Base-by-base conservation (phyloP, 2,888 invertebrate species). In the Ectemnius cavifrons region DNA sequence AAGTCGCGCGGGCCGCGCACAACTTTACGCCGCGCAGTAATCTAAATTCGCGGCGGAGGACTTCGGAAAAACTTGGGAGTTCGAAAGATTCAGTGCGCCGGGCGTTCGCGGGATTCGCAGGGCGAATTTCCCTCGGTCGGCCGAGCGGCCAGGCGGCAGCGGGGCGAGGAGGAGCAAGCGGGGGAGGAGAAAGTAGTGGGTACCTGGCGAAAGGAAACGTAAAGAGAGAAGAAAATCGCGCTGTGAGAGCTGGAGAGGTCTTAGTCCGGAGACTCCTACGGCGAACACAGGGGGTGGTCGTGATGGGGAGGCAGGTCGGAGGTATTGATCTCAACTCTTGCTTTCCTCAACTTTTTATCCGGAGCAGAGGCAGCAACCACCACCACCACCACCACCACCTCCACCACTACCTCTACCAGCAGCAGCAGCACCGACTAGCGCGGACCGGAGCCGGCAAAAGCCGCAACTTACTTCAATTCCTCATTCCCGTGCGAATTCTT, bases 271-370 rank as follows among this genome's bases (percentile, higher is more conserved):
- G 85, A 87, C 83, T 84, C 78, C 73, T 79, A 81, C 82, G 81
- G 79, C 81, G 84, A 72, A 80, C 64, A 66, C 72, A 71, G 77
- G 80, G 82, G 79, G 80, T 81, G 79, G 78, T 72, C 75, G 80
- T 77, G 86, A 82, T 81, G 78, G 84, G 81, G 77, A 75, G 84
- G 80, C 84, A 73, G 85, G 87, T 88, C 86, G 89, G 86, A 88
- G 89, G 90, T 91, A 91, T 91, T 91, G 91, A 91, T 91, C 90
- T 89, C 86, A 89, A 89, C 90, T 91, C 90, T 89, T 90, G 89
- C 89, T 89, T 90, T 90, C 90, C 90, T 90, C 87, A 89, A 90
- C 89, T 90, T 90, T 90, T 90, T 90, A 89, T 89, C 88, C 37
- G 37, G 37, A 37, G 37, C 37, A 37, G 37, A 37, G 37, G 37